phyloP scores from a whole-genome alignment of 2,888 invertebrate genomes.

The Xylocampa areola region DNA sequence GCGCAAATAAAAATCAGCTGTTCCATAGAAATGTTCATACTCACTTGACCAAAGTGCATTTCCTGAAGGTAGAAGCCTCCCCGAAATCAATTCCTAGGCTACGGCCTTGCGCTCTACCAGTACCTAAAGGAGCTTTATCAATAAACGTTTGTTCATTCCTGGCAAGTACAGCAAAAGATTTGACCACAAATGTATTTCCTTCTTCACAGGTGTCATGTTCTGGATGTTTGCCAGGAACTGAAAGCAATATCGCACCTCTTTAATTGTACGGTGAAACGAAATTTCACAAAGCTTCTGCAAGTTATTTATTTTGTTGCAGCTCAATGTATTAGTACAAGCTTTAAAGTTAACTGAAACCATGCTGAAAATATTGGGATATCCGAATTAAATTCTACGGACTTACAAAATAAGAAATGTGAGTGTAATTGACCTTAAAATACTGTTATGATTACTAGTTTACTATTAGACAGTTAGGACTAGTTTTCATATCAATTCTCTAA shows the following conservation, averaged over 20 bases:
- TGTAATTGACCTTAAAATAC: too few species aligned
- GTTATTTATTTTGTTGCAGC: conserved; percentile 24
- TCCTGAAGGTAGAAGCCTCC: too few species aligned
- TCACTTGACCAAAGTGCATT: too few species aligned
- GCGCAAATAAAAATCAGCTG: too few species aligned
- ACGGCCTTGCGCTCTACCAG: background rate
- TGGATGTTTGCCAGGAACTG: conserved; percentile 63
- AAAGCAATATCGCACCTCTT: conserved; percentile 65
- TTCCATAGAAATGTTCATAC: too few species aligned
- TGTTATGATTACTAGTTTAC: too few species aligned
- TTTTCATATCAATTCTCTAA: too few species aligned
- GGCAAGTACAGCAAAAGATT: conserved; percentile 36
- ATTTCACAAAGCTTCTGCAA: conserved; percentile 48
- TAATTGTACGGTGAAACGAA: conserved; percentile 59
- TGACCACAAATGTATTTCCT: conserved; percentile 55
- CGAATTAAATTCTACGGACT: background rate
- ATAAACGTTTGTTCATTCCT: conserved; percentile 23
- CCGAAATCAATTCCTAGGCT: too few species aligned
- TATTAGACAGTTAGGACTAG: too few species aligned
- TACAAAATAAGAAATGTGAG: background rate
- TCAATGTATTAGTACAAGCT: conserved; percentile 9
- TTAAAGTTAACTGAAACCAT: background rate
- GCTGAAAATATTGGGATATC: background rate
- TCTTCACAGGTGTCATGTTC: conserved; percentile 56
- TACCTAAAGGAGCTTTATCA: conserved; percentile 5